Base-by-base conservation (phyloP, 2,888 invertebrate species). In the Ferdinandea cuprea region DNA sequence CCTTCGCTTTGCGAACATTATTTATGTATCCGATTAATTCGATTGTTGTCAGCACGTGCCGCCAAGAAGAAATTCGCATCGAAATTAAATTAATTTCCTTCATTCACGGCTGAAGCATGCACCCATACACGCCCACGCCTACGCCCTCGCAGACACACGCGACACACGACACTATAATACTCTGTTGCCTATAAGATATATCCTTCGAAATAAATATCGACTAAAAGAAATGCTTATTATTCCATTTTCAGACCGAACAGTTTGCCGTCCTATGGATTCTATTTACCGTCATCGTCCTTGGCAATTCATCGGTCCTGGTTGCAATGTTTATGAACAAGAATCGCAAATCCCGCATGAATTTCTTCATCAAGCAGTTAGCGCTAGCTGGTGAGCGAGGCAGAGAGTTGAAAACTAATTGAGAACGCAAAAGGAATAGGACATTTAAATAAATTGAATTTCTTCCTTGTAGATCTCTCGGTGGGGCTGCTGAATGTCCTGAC, bases 321-420 rank as follows among this genome's bases (percentile, higher is more conserved):
- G 96, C 97, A 0, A 93, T 98, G 74, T 92, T 95, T 69, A 92
- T 96, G 87, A 96, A 95, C 85, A 96, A 96, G 88, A 94, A 95
- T 61, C 93, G 97, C 87, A 97, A 97, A 90, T 97, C 97, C 56
- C 93, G 98, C 54, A 98, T 98, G 97, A 97, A 98, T 91, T 98
- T 96, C 92, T 98, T 98, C 92, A 98, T 98, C 86, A 96, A 96
- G 92, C 97, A 98, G 88, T 92, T 98, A 65, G 98, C 98, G 2
- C 93, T 97, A 79, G 97, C 98, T 91, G 98, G 98, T 98, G 90
- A 92, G 93, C 5, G n/a, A n/a, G n/a, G n/a, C n/a, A n/a, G n/a
- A n/a, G n/a, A n/a, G n/a, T n/a, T n/a, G n/a, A n/a, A n/a, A n/a
- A n/a, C n/a, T n/a, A n/a, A n/a, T n/a, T n/a, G n/a, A n/a, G n/a